These are phyloP conservation scores for Buathra laborator DNA, from an alignment of 2,888 invertebrate genomes.

Conservation along the genomic window DNA sequence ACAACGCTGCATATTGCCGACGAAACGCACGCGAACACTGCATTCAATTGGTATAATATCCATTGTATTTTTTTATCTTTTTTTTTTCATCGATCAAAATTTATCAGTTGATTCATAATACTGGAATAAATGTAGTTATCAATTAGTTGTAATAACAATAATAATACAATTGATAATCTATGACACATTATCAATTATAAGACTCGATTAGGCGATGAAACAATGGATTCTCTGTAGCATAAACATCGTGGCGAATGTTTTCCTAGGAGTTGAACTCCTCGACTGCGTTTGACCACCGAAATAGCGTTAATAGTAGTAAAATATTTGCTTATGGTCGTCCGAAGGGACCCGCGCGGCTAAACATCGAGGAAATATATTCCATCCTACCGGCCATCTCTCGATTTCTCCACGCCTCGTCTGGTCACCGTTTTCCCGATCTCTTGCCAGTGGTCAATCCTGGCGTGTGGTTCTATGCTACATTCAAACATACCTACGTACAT, in stretches of 20 bases:
- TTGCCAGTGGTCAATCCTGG: slow-evolving; percentile 39
- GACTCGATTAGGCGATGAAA: background rate
- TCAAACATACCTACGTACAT: slow-evolving; percentile 24
- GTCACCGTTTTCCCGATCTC: slow-evolving; percentile 52
- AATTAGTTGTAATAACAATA: background rate
- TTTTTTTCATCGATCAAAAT: background rate
- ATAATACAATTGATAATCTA: background rate
- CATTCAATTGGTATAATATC: background rate
- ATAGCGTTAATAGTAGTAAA: slow-evolving; percentile 70
- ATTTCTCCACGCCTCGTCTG: slow-evolving; percentile 49
- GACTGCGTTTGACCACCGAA: slow-evolving; percentile 39
- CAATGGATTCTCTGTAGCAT: slow-evolving; percentile 3
- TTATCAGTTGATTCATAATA: background rate
- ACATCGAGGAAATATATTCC: slow-evolving; percentile 60
- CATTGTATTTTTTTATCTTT: background rate
- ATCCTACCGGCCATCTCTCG: slow-evolving; percentile 51
- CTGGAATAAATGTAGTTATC: background rate
- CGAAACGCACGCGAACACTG: slow-evolving; percentile 27
- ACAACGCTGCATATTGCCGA: slow-evolving; percentile 17
- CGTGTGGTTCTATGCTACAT: slow-evolving; percentile 30
- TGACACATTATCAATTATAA: background rate
- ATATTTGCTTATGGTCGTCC: slow-evolving; percentile 67
- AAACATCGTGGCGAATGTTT: slow-evolving; percentile 8
- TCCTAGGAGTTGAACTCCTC: background rate
- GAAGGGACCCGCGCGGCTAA: slow-evolving; percentile 52